These are phyloP conservation scores for honey bee (Apis mellifera) DNA, from an alignment of 1,140 invertebrate genomes.

Conservation along the genomic window DNA sequence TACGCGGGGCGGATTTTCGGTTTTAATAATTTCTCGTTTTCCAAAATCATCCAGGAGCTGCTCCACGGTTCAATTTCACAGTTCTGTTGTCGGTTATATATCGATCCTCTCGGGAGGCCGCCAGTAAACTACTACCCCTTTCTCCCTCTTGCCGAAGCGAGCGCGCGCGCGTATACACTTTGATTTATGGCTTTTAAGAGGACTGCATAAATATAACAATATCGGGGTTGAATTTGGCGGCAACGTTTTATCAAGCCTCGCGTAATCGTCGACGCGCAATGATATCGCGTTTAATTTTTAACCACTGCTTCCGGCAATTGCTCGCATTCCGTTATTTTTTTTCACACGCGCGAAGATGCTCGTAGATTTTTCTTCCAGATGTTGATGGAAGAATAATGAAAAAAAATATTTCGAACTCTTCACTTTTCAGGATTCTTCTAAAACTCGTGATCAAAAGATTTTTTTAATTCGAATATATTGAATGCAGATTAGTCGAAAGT, in stretches of 20 bases:
- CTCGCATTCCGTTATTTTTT: too few species aligned
- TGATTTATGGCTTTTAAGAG: conserved; percentile 35
- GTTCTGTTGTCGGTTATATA: not conserved
- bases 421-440: too few species aligned
- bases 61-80: conserved; percentile 24
- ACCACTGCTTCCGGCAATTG: too few species aligned
- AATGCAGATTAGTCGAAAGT: too few species aligned
- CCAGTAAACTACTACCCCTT: not conserved
- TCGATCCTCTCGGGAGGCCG: not conserved
- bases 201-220: conserved; percentile 27
- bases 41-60: not conserved
- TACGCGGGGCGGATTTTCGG: not conserved
- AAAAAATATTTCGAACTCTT: too few species aligned
- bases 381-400: too few species aligned
- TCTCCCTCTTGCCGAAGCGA: not conserved
- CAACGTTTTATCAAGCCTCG: conserved; percentile 24
- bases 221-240: conserved; percentile 9
- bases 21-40: conserved; percentile 16
- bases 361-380: too few species aligned
- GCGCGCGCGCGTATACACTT: not conserved
- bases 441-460: too few species aligned
- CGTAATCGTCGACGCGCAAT: conserved; percentile 29
- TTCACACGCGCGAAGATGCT: not conserved
- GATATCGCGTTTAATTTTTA: conserved; percentile 39
- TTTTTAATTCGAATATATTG: too few species aligned